Percentiles rank a stretch among this genome's conserved stretches.
These are phyloP conservation scores for Knipowitschia caucasica DNA, from an alignment of 2,797 vertebrate genomes.

Conservation along the genomic window DNA sequence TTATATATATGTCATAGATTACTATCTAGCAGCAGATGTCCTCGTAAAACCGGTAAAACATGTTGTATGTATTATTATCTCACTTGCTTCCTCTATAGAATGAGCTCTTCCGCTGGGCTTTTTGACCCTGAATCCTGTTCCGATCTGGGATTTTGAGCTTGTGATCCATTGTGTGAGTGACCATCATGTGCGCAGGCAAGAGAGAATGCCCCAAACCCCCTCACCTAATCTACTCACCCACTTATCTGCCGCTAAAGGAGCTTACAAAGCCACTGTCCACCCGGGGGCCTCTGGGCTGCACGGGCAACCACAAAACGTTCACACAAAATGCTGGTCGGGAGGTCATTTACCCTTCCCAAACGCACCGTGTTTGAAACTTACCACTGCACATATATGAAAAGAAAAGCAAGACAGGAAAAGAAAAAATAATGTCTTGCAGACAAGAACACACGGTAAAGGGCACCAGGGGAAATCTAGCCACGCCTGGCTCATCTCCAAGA, in stretches of 20 bases:
- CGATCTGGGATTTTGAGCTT: slow-evolving; percentile 40
- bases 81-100: neutral
- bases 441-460: slow-evolving; percentile 22
- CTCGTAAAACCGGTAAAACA: too few relatives aligned
- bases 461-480: slow-evolving; percentile 56
- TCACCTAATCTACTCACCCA: slow-evolving; percentile 64
- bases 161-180: slow-evolving; percentile 49
- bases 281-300: slow-evolving; percentile 49
- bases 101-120: slow-evolving; percentile 5
- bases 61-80: neutral
- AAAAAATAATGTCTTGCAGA: slow-evolving; percentile 24
- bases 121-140: slow-evolving; percentile 35
- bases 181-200: slow-evolving; percentile 34
- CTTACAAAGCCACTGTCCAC: slow-evolving; percentile 53
- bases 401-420: slow-evolving; percentile 9
- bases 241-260: slow-evolving; percentile 64
- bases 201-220: slow-evolving; percentile 51
- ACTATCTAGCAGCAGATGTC: too few relatives aligned
- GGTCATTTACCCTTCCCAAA: slow-evolving; percentile 15
- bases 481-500: slow-evolving; percentile 39
- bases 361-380: neutral
- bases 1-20: too few relatives aligned
- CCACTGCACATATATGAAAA: slow-evolving; percentile 1
- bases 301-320: slow-evolving; percentile 11
- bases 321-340: slow-evolving; percentile 9